Evolutionary conservation across 2,888 invertebrate species (phyloP).

Genomic region (Torymus auratus): DNA sequence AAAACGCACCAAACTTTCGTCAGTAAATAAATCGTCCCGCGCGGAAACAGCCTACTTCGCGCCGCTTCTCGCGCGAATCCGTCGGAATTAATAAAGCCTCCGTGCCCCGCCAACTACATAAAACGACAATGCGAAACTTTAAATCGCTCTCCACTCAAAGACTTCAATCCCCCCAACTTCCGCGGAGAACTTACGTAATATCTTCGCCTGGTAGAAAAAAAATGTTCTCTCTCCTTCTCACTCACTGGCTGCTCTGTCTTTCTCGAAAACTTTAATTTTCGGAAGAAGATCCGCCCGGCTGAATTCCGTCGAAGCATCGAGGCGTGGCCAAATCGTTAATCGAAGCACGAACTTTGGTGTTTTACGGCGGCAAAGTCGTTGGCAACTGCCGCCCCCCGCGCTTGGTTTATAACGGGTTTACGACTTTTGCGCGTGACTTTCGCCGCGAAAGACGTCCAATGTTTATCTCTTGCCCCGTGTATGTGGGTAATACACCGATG

Average conservation of each 20-base stretch:
- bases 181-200: slow-evolving; percentile 8
- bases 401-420: slow-evolving; percentile 39
- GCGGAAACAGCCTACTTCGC: background rate
- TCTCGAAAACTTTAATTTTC: slow-evolving; percentile 41
- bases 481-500: background rate
- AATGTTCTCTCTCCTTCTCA: background rate
- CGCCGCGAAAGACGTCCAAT: background rate
- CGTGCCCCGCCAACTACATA: no score
- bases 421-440: slow-evolving; percentile 53
- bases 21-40: background rate
- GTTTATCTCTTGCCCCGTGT: background rate
- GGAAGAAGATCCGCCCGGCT: slow-evolving; percentile 16
- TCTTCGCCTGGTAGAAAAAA: background rate
- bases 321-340: slow-evolving; percentile 51
- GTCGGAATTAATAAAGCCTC: no score
- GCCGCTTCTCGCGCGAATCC: no score
- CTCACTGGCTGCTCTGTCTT: no score
- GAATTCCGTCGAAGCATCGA: slow-evolving; percentile 5
- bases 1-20: no score
- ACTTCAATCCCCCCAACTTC: background rate
- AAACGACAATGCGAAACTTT: background rate
- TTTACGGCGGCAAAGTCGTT: slow-evolving; percentile 23
- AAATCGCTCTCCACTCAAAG: background rate
- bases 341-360: slow-evolving; percentile 46
- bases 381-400: background rate